phyloP scores from a whole-genome alignment of 2,113 vertebrate genomes.

The Hydropotes inermis region DNA sequence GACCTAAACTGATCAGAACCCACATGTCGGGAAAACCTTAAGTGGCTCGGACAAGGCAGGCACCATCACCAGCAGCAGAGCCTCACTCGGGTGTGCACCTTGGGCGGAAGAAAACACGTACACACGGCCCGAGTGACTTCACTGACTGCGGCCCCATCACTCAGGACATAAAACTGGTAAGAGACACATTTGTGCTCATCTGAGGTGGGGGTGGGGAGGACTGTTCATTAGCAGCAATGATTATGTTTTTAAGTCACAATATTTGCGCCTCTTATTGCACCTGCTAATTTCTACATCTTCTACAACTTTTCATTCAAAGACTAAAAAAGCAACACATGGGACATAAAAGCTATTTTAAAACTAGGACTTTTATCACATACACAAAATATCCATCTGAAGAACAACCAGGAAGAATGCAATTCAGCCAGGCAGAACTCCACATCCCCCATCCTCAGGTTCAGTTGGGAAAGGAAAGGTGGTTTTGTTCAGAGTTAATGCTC shows the following conservation, averaged over 20 bases:
- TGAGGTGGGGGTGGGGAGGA: accelerated
- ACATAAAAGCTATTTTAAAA: not conserved
- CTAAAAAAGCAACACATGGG: not conserved
- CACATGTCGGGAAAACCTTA: too few relatives aligned
- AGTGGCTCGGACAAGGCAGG: accelerated
- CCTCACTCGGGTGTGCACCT: accelerated
- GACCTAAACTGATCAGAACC: not conserved
- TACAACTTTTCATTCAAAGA: not conserved
- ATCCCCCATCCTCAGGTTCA: not conserved
- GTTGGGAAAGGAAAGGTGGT: not conserved
- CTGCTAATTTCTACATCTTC: not conserved
- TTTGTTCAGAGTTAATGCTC: not conserved
- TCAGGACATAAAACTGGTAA: not conserved
- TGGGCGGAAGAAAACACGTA: accelerated
- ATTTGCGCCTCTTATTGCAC: not conserved
- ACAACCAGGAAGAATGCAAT: not conserved
- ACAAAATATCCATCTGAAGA: not conserved
- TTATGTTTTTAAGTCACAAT: not conserved
- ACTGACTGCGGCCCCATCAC: not conserved
- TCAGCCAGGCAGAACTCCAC: not conserved
- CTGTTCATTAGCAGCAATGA: not conserved
- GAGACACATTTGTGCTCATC: not conserved
- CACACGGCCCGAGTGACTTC: accelerated
- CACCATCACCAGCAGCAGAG: accelerated
- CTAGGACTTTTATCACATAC: not conserved